Evolutionary conservation across 2,797 vertebrate species (phyloP), one percentile per base, ranked within the genome.

Genomic region (Lithobates pipiens): DNA sequence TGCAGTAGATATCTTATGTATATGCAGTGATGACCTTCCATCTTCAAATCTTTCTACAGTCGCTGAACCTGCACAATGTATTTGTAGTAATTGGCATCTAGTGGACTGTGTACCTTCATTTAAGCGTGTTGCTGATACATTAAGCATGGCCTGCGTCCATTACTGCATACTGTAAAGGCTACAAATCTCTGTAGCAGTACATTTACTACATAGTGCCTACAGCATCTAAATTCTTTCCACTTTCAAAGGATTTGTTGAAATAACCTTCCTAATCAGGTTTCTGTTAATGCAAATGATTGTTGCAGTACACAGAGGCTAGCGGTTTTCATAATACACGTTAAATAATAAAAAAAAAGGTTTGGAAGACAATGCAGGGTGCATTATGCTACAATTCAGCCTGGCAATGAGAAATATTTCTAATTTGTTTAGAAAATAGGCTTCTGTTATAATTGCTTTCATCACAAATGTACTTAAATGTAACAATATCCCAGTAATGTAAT

Each of bases 181-280:
- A 13, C 75, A 21, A 1, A 39, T 39, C 50, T 6, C 10, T 16
- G 27, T 18, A 50, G 0, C 36, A 10, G 10, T 44, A 46, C 29
- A 25, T 36, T 73, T 10, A 36, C 39, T n/a, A 65, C 61, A 65
- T 29, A 67, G 25, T 5, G 27, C 65, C 23, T 21, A 42, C 10
- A 42, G 36, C 69, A 29, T 74, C 34, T 65, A 42, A 39, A 74
- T 74, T 73, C 70, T 81, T 8, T 50, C 57, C 57, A 68, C 69
- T 79, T 74, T 61, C 72, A 80, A 44, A 68, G 69, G 69, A 44
- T 79, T 65, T 46, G 32, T 34, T 25, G 73, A 32, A 85, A 74
- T 80, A 85, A 85, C 70, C 46, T 70, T 27, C 7, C 39, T 85
- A 78, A 85, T 80, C 70, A 75, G 71, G 44, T 68, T 65, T 79